These are phyloP conservation scores for Trichogramma pretiosum DNA, from an alignment of 1,140 invertebrate species.

Conservation along the genomic window DNA sequence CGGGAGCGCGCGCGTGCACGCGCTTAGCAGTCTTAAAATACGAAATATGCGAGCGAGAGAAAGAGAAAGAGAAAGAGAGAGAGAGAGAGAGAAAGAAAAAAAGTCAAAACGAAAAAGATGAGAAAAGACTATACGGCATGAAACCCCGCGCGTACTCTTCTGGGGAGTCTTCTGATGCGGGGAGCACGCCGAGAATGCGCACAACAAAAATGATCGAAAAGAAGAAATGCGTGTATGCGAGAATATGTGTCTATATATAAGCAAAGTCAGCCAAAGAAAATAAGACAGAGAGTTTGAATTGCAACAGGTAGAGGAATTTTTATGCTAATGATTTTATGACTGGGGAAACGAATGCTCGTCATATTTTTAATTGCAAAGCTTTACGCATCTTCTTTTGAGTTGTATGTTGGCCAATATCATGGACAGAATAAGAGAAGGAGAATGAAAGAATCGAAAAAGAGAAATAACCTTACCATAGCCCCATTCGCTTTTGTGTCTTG, in stretches of 20 bases:
- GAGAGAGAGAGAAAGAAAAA: slow-evolving; percentile 3
- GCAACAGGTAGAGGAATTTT: slow-evolving; percentile 46
- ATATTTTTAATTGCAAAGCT: slow-evolving; percentile 46
- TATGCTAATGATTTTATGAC: slow-evolving; percentile 50
- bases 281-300: slow-evolving; percentile 15
- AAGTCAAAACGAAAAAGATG: slow-evolving; percentile 6
- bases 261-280: too few species aligned
- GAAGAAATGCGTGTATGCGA: too few species aligned
- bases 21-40: slow-evolving; percentile 22
- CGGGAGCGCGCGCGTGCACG: background rate
- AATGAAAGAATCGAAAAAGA: too few species aligned
- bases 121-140: too few species aligned
- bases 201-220: too few species aligned
- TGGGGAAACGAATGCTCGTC: slow-evolving; percentile 47
- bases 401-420: slow-evolving; percentile 8
- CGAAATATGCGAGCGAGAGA: slow-evolving; percentile 16
- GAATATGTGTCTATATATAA: too few species aligned
- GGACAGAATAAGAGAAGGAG: too few species aligned
- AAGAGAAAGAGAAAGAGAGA: background rate
- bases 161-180: too few species aligned
- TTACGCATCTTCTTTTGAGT: slow-evolving; percentile 27
- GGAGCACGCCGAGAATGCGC: too few species aligned
- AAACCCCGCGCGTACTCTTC: too few species aligned
- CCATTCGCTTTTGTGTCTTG: too few species aligned
- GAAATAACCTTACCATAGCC: too few species aligned